Base-by-base conservation (phyloP, 2,113 vertebrate species). In the Etia nguti region DNA sequence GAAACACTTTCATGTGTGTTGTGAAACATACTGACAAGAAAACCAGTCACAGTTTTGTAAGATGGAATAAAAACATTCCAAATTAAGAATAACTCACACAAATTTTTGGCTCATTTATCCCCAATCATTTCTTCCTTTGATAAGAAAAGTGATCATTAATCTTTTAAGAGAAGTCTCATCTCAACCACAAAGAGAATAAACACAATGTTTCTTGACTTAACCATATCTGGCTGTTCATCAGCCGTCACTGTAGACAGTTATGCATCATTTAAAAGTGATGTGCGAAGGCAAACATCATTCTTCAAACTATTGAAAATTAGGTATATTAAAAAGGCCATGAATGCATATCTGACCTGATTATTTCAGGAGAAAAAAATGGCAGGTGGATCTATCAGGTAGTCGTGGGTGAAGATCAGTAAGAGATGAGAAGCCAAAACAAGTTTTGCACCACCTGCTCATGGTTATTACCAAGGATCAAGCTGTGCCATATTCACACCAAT, bases 201-300 rank as follows among this genome's bases (percentile, higher is more conserved):
- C 3, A 6, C 34, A 10, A 65, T 38, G 60, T 68, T 68, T 38
- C 60, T 68, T 38, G 60, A 22, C 87, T 88, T 54, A 86, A 89
- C 41, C 70, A 59, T 89, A 91, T 92, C 90, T 90, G 80, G 54
- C 36, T 41, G 82, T 90, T 94, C 86, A 95, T 96, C 95, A 92
- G 94, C 92, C 88, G 29, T 38, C 86, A 90, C 52, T 87, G 81
- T 68, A 65, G 88, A 95, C 89, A 88, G 84, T 80, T 86, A 87
- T 65, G 83, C 90, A 92, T 92, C 85, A 43, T 79, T 77, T 82
- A 50, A 77, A 85, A 91, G 68, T 87, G 70, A 81, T 81, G 59
- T 73, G 52, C 81, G 38, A 85, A 43, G 82, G 41, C 83, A 82
- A 79, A 84, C 77, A 90, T 81, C 38, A 70, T 84, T 84, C 31